Percentiles rank a stretch among this genome's conserved stretches.
Evolutionary conservation across 2,797 vertebrate species (phyloP).

Genomic region (Sorex maritimensis): DNA sequence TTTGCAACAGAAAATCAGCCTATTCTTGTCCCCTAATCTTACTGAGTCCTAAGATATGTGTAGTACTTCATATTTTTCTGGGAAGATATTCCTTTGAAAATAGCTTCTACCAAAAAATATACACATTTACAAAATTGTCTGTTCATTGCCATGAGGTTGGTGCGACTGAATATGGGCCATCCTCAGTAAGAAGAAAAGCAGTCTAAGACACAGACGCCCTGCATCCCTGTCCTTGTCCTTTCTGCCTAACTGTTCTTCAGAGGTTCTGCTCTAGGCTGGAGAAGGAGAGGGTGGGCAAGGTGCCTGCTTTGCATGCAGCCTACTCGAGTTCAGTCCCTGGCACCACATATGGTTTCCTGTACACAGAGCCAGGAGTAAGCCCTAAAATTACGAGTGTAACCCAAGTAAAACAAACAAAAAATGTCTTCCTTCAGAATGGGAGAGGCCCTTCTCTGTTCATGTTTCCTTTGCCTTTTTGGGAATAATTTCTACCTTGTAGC

Average conservation of each 20-base stretch:
- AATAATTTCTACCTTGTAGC: too few species aligned
- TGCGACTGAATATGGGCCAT: background rate
- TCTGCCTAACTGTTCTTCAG: background rate
- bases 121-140: slow-evolving; percentile 17
- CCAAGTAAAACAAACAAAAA: too few species aligned
- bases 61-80: background rate
- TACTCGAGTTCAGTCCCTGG: too few species aligned
- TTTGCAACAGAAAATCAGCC: background rate
- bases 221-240: background rate
- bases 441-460: background rate
- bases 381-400: too few species aligned
- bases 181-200: slow-evolving; percentile 18
- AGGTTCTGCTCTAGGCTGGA: too few species aligned
- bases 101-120: background rate
- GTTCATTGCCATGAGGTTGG: background rate
- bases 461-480: too few species aligned
- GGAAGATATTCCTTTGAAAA: slow-evolving; percentile 27
- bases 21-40: background rate
- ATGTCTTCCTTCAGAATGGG: background rate
- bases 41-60: background rate
- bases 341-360: too few species aligned
- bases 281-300: too few species aligned
- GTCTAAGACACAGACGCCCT: background rate
- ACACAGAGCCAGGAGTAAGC: too few species aligned
- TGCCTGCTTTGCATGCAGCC: too few species aligned